Base-by-base conservation (phyloP, 2,113 vertebrate species). In the Oryzias javanicus region DNA sequence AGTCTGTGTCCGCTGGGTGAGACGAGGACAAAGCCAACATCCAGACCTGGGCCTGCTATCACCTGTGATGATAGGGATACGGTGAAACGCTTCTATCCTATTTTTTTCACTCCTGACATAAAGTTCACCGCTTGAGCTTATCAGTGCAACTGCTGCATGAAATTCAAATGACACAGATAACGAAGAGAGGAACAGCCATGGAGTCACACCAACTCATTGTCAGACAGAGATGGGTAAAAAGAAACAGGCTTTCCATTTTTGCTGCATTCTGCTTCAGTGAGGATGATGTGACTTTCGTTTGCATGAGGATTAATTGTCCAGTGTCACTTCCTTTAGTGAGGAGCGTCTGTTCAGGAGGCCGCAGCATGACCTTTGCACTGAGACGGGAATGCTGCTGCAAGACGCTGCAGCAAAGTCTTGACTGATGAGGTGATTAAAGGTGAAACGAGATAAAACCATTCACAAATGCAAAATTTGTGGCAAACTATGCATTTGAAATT, bases 31-130 rank as follows among this genome's bases (percentile, higher is more conserved):
- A 97, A 96, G 42, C 93, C 92, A 2, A 97, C 92, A 14, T 94
- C 93, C 81, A 94, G 78, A 16, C 93, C 94, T 0, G 94, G 91
- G 2, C 94, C 93, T 13, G 92, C 94, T 1, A 95, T 93, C 61
- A 96, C 94, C 95, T 96, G 83, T 10, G 4, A 20, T 8, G 35
- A 1, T 8, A 2, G n/a, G 17, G 20, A 1, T 25, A 44, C 22
- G 24, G 29, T 44, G 42, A 16, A 17, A 18, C 10, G 4, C 35
- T 42, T 17, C 14, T 57, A 22, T 20, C n/a, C 18, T 51, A 8
- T 24, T 27, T 16, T 61, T 53, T 49, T 48, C 17, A 51, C 40
- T 46, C 1, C 14, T 55, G 3, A 19, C 51, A 20, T 6, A n/a
- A 41, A 55, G 41, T 47, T 41, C 44, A 20, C 18, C 47, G 1